phyloP scores from a whole-genome alignment of 2,888 invertebrate genomes.

The Mylabris sibirica region DNA sequence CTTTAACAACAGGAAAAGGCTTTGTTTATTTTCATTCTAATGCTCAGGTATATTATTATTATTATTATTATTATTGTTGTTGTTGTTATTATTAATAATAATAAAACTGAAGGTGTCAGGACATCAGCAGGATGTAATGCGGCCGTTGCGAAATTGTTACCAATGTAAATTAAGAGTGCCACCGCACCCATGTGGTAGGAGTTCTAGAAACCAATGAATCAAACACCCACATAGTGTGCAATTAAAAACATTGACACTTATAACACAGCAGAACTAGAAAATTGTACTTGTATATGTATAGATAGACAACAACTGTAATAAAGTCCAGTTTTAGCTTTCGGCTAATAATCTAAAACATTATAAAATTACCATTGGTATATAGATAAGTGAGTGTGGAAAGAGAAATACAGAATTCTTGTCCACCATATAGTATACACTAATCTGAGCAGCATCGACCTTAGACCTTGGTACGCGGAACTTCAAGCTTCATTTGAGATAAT shows the following conservation, averaged over 20 bases:
- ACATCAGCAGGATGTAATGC: slow-evolving; percentile 20
- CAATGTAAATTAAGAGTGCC: slow-evolving; percentile 22
- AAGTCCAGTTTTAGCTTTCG: slow-evolving; percentile 16
- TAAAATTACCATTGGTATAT: background rate
- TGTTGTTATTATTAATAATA: background rate
- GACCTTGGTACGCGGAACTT: slow-evolving; percentile 55
- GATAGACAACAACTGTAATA: slow-evolving; percentile 1
- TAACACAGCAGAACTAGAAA: slow-evolving; percentile 16
- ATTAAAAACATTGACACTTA: slow-evolving; percentile 39
- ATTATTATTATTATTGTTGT: background rate
- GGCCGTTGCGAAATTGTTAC: slow-evolving; percentile 26
- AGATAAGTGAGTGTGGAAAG: background rate
- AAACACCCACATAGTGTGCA: slow-evolving; percentile 38
- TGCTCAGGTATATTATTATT: background rate
- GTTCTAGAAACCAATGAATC: slow-evolving; percentile 35
- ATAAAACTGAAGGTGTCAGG: slow-evolving; percentile 16
- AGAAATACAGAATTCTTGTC: slow-evolving; percentile 1
- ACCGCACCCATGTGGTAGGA: slow-evolving; percentile 35
- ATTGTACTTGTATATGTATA: background rate
- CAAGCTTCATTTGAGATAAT: slow-evolving; percentile 47
- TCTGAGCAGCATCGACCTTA: slow-evolving; percentile 44
- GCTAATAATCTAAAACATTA: slow-evolving; percentile 7
- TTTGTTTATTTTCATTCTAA: background rate
- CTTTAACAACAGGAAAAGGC: background rate
- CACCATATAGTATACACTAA: background rate